A percentile compares a stretch with the other conserved stretches of the same genome.
Conservation (phyloP, 2,797 vertebrate genomes). For the Alfaro cultratus region DNA sequence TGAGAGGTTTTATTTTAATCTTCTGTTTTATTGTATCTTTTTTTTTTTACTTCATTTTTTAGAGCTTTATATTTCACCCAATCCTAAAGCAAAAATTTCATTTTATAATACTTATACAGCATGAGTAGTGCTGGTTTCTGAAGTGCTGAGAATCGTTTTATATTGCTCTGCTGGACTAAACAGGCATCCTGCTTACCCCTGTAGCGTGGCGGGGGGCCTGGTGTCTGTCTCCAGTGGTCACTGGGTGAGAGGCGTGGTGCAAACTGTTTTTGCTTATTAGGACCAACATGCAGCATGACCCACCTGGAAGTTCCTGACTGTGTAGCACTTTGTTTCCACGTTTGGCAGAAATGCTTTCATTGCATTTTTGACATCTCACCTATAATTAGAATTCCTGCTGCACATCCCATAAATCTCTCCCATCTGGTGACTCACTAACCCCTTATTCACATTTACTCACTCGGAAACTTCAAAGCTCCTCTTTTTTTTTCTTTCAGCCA, state of each 20-base stretch:
- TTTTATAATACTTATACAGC: neutral
- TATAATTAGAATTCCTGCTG: conserved; percentile 3
- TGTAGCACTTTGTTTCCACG: neutral
- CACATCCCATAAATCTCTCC: conserved; percentile 12
- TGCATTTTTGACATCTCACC: conserved; percentile 13
- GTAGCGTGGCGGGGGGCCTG: too few species aligned
- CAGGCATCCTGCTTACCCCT: too few species aligned
- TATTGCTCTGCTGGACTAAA: neutral
- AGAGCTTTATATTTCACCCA: neutral
- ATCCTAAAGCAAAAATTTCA: neutral
- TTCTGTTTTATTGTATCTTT: neutral
- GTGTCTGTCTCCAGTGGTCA: too few species aligned
- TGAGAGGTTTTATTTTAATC: neutral
- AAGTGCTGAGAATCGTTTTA: neutral
- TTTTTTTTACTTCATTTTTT: neutral
- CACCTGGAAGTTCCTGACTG: neutral
- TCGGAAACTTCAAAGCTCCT: conserved; percentile 33
- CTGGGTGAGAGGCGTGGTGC: too few species aligned
- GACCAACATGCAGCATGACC: neutral
- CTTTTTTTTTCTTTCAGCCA: neutral
- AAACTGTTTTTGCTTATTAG: neutral
- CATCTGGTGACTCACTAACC: conserved; percentile 49
- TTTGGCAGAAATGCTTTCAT: neutral
- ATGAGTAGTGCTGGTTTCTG: neutral
- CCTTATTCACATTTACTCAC: conserved; percentile 7